phyloP scores from a whole-genome alignment of 2,797 vertebrate genomes.

The Chiloscyllium punctatum region DNA sequence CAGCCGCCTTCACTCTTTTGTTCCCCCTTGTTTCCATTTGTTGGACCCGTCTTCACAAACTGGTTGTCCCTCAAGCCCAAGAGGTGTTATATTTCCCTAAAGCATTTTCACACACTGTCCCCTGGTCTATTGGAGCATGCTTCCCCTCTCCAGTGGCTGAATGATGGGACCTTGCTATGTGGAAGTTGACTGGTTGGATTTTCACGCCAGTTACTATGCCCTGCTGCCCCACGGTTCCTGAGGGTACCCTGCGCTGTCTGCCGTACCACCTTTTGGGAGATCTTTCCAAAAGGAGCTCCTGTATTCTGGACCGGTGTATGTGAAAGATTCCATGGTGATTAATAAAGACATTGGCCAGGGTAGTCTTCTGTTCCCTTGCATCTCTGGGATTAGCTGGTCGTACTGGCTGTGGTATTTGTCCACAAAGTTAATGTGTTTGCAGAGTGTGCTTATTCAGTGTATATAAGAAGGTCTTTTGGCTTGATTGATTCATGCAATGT shows the following conservation, averaged over 20 bases:
- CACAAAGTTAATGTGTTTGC: neutral
- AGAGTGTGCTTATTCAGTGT: neutral
- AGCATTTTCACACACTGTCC: neutral
- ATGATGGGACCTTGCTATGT: neutral
- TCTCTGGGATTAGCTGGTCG: neutral
- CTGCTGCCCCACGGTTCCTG: neutral
- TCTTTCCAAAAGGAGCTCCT: neutral
- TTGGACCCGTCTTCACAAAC: neutral
- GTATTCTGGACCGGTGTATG: neutral
- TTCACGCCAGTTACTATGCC: neutral
- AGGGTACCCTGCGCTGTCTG: neutral
- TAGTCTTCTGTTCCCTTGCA: neutral
- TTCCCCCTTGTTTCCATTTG: neutral
- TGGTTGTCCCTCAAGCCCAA: neutral
- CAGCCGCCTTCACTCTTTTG: neutral
- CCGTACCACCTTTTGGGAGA: neutral
- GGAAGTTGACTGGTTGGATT: neutral
- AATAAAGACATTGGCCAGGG: neutral
- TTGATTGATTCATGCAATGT: neutral
- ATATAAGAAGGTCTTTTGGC: neutral
- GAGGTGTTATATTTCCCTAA: neutral
- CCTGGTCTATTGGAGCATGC: neutral
- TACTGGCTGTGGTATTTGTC: neutral
- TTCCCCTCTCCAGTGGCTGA: neutral
- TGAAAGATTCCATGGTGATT: neutral